Evolutionary conservation across 1,140 invertebrate genomes (phyloP), one percentile per base, ranked within the genome.

Genomic region (Euborellia annulipes): DNA sequence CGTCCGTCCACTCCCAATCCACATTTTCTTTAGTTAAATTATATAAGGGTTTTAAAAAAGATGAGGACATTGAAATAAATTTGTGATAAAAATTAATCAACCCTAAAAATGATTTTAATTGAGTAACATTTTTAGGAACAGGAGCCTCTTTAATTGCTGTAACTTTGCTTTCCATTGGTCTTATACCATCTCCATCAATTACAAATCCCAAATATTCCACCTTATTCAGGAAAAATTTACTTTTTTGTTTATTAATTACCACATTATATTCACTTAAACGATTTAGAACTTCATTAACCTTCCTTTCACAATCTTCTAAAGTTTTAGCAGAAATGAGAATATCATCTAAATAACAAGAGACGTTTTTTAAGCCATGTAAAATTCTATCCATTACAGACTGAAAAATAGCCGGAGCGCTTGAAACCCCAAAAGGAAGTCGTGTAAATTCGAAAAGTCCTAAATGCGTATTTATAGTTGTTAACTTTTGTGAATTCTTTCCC

Each of bases 51-150:
- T 56, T 45, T 19, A 53, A 46, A 13, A 45, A 38, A 9, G 22
- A 38, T 1, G 62, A 55, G 50, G 55, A 56, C 46, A 61, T 30
- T 53, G 45, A 46, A 27, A 65, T 41, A 44, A 64, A 62, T 30
- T 17, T n/a, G n/a, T 58, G 50, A 45, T 62, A 64, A 45, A 62
- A 63, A 44, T 60, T 62, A 11, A 59, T 53, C 16, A 64, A 44
- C 3, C 58, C 62, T 2, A 67, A 41, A 49, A 64, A 67, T 9
- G 58, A 52, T 45, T 60, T 52, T 39, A 65, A 40, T 41, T 63
- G 45, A 16, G 52, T 51, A 11, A 56, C 49, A 43, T 61, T 66
- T 34, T 45, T 46, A 19, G 64, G 66, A 17, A 23, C 34, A 1
- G 62, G 59, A 20, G 57, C 60, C 2, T 62, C 52, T 18, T 43